phyloP scores from a whole-genome alignment of 2,797 vertebrate species.

The Dryobates pubescens region DNA sequence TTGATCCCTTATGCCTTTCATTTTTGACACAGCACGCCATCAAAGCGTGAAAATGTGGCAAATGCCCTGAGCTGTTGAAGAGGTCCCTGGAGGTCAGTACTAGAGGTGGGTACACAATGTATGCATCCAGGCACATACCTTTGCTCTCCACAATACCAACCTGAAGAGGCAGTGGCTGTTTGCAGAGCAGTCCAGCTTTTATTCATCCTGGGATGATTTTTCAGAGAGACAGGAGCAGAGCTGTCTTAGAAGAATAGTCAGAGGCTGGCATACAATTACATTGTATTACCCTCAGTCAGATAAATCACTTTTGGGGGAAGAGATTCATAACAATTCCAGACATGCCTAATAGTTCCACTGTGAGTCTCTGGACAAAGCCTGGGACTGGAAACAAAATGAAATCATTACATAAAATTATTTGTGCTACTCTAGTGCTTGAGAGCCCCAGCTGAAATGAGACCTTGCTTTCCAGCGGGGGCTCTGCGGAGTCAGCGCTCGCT shows the following conservation, averaged over 20 bases:
- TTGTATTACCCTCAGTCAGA: conserved; percentile 3
- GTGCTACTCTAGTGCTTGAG: neutral
- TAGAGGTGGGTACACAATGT: rapidly evolving
- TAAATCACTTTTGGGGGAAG: conserved; percentile 44
- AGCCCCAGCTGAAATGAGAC: conserved; percentile 2
- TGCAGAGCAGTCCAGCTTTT: neutral
- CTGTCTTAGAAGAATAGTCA: conserved; percentile 22
- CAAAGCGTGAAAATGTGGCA: neutral
- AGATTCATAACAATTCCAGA: conserved; percentile 47
- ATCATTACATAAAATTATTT: conserved; percentile 53
- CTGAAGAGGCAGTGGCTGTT: neutral
- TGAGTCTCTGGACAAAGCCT: neutral
- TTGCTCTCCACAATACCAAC: neutral
- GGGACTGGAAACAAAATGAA: conserved; percentile 47
- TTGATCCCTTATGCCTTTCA: neutral
- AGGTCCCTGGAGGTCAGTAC: neutral
- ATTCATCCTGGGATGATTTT: neutral
- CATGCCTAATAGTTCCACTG: conserved; percentile 27
- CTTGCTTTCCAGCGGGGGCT: neutral
- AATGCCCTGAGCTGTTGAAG: neutral
- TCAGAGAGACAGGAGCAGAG: neutral
- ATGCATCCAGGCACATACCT: neutral
- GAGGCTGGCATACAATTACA: neutral
- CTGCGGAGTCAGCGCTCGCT: neutral
- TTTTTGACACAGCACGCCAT: neutral